Conservation (phyloP, 2,888 invertebrate genomes). For the Sarcophaga rosellei region DNA sequence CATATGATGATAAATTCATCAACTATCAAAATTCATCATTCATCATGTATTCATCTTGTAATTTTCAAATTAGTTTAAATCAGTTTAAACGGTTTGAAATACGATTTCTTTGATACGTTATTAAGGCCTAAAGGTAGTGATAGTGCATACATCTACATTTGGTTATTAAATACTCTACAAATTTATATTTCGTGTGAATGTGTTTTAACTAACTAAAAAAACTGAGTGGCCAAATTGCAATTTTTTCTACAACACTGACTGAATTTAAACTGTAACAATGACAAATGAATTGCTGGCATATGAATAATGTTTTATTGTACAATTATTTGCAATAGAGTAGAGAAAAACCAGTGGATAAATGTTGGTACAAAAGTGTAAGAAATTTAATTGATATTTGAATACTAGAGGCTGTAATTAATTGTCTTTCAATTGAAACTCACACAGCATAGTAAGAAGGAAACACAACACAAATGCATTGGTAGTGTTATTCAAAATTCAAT, state of each 20-base stretch:
- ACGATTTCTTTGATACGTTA: neutral
- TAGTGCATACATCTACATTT: conserved; percentile 6
- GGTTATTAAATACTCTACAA: neutral
- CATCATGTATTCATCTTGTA: conserved; percentile 14
- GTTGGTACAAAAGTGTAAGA: neutral
- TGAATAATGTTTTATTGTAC: conserved; percentile 39
- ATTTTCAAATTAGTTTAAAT: conserved; percentile 32
- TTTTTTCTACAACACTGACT: neutral
- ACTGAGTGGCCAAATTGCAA: neutral
- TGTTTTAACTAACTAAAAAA: neutral
- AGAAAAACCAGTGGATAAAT: neutral
- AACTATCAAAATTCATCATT: neutral
- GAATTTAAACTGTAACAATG: conserved; percentile 39
- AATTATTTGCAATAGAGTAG: too few species aligned
- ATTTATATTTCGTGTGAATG: too few species aligned
- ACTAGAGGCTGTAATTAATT: conserved; percentile 48
- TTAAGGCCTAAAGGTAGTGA: conserved; percentile 21
- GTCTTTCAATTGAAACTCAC: conserved; percentile 12
- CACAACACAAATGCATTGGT: neutral
- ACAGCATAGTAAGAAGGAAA: conserved; percentile 46
- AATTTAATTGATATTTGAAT: conserved; percentile 15
- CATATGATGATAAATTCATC: neutral
- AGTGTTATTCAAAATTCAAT: conserved; percentile 16
- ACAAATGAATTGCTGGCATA: conserved; percentile 42
- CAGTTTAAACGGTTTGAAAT: neutral